Base-by-base conservation (phyloP, 2,888 invertebrate genomes). In the Mamestra brassicae region DNA sequence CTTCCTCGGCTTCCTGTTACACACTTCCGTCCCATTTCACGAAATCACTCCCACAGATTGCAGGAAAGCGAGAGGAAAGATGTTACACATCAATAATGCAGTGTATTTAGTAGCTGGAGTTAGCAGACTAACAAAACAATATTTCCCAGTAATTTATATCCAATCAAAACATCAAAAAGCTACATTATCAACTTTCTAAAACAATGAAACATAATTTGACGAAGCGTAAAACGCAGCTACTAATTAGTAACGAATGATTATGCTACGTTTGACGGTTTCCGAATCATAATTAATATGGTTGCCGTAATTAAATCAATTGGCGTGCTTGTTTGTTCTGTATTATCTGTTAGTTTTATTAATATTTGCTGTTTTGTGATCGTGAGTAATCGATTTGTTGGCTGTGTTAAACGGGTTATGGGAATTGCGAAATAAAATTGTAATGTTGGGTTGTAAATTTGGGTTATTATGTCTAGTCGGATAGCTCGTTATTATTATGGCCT, bases 331-430 rank as follows among this genome's bases (percentile, higher is more conserved):
- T 68, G 36, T 58, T 45, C 11, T 17, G 1, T 17, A 58, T 57
- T 42, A 79, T 71, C 45, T 71, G 71, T 80, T 80, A 52, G 60
- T 84, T 79, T 84, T 80, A 73, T 71, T 70, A 68, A 79, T 74
- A 79, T 79, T 79, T 64, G 45, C 13, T 61, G 63, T 64, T 73
- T 45, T 60, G 50, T 38, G 45, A 11, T 55, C 34, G 17, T 50
- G 26, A 58, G 36, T 55, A 55, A 71, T 71, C 17, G 55, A 34
- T 68, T 68, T 57, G 58, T 71, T 71, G 64, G 11, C 36, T 26
- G 2, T 34, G 47, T 17, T 64, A 15, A 64, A 8, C 34, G 15
- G 36, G 50, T 42, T 64, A 50, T 66, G 17, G 15, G 3, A n/a
- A 42, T 61, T 26, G 17, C 13, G 10, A 15, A 38, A 42, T 63